Percentiles rank a stretch among this genome's conserved stretches.
Evolutionary conservation across 2,797 vertebrate genomes (phyloP).

Genomic region (Lophotriccus pileatus): DNA sequence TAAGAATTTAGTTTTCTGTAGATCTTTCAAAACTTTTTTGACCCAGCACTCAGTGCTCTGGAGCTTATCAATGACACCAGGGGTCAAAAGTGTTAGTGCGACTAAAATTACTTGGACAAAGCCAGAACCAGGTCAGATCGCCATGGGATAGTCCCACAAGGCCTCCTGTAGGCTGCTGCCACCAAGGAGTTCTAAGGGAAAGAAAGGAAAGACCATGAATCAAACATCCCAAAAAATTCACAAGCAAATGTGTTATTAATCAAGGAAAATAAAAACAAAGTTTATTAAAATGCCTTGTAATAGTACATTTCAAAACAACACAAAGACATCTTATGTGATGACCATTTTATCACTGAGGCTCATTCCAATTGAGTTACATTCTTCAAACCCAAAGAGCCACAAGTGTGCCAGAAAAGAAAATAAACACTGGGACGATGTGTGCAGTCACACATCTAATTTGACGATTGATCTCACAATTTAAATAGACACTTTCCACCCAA

Average conservation of each 20-base stretch:
- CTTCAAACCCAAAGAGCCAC: conserved; percentile 73
- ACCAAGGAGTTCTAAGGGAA: conserved; percentile 90
- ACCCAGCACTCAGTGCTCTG: conserved; percentile 64
- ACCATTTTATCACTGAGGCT: conserved; percentile 67
- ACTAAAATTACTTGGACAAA: conserved; percentile 89
- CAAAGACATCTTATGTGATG: conserved; percentile 75
- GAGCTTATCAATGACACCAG: conserved; percentile 78
- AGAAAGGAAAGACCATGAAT: conserved; percentile 87
- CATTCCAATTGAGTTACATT: conserved; percentile 69
- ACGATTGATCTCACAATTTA: conserved; percentile 70
- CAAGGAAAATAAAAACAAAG: conserved; percentile 93
- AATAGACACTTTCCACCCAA: conserved; percentile 67
- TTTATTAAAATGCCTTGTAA: conserved; percentile 90
- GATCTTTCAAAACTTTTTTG: conserved; percentile 70
- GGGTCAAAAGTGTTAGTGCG: conserved; percentile 77
- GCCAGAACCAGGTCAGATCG: conserved; percentile 85
- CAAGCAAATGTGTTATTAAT: conserved; percentile 95
- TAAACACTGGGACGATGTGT: conserved; percentile 73
- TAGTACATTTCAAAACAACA: conserved; percentile 80
- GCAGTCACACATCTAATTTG: conserved; percentile 64
- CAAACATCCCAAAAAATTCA: conserved; percentile 85
- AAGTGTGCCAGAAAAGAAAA: conserved; percentile 78
- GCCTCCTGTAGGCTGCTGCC: conserved; percentile 81
- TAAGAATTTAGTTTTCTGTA: conserved; percentile 61
- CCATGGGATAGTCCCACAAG: conserved; percentile 86